Conservation (phyloP, 2,888 invertebrate species). For the Lingula anatina region DNA sequence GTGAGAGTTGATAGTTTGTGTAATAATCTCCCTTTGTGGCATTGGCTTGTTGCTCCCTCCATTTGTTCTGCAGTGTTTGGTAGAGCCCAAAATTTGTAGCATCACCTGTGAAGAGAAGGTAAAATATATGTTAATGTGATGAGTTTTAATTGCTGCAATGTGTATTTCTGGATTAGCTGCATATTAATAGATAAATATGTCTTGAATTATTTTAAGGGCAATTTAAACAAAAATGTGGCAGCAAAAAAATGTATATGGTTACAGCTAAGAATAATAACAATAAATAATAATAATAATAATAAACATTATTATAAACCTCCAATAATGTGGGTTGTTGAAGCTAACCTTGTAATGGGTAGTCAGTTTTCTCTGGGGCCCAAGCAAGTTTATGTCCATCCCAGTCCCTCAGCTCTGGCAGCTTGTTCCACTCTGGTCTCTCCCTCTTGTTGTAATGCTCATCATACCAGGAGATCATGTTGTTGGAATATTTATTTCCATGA, state of each 20-base stretch:
- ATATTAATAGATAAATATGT: neutral
- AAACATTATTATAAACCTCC: too few species aligned
- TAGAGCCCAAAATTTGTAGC: constrained; percentile 42
- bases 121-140: neutral
- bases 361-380: constrained; percentile 47
- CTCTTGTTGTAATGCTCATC: constrained; percentile 47
- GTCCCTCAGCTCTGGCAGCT: constrained; percentile 30
- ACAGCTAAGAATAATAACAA: too few species aligned
- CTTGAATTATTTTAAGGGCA: neutral
- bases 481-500: constrained; percentile 43
- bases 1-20: constrained; percentile 21
- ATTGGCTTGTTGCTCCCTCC: constrained; percentile 24
- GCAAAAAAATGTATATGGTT: too few species aligned
- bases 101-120: constrained; percentile 20
- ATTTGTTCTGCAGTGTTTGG: constrained; percentile 20
- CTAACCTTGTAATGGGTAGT: constrained; percentile 44
- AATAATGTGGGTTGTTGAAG: too few species aligned
- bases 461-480: constrained; percentile 47
- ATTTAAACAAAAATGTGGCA: too few species aligned
- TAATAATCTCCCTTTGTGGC: constrained; percentile 28
- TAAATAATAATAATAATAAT: too few species aligned
- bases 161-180: neutral
- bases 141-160: neutral
- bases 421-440: constrained; percentile 26
- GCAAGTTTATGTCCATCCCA: constrained; percentile 42